Percentiles rank a stretch among this genome's conserved stretches.
These are phyloP conservation scores for Vireo altiloquus DNA, from an alignment of 2,113 vertebrate species.

Conservation along the genomic window DNA sequence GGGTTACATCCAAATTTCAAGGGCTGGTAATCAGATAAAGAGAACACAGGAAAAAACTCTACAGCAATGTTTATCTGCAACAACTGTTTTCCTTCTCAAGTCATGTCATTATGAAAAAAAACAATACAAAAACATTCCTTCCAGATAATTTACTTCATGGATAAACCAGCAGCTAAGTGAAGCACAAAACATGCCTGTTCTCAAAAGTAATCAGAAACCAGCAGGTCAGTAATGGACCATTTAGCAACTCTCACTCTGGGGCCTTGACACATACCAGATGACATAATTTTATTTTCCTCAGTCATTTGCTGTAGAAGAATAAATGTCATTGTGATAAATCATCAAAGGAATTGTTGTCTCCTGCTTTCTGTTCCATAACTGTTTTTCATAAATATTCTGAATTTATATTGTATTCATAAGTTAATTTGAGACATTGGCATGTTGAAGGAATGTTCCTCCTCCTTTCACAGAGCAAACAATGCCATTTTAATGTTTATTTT, in stretches of 20 bases:
- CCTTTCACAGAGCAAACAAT: neutral
- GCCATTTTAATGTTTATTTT: neutral
- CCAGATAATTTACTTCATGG: conserved; percentile 21
- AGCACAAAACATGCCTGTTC: neutral
- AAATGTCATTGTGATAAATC: conserved; percentile 17
- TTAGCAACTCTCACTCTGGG: conserved; percentile 23
- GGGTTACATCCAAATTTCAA: neutral
- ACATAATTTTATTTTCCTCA: conserved; percentile 18
- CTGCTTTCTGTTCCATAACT: neutral
- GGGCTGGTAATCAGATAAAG: neutral
- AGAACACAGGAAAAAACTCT: neutral
- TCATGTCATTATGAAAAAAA: conserved; percentile 14
- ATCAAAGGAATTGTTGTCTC: neutral
- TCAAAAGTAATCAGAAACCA: conserved; percentile 52
- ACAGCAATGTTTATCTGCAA: neutral
- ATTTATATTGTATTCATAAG: neutral
- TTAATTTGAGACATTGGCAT: neutral
- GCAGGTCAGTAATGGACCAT: conserved; percentile 39
- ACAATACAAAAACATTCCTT: conserved; percentile 30
- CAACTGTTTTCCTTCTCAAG: neutral
- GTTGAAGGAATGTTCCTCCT: neutral
- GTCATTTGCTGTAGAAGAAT: conserved; percentile 20
- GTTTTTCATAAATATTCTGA: conserved; percentile 10
- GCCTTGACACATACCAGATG: conserved; percentile 18
- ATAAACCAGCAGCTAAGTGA: neutral